These are phyloP conservation scores for Macquaria ambigua DNA, from an alignment of 2,113 vertebrate species.

Conservation along the genomic window DNA sequence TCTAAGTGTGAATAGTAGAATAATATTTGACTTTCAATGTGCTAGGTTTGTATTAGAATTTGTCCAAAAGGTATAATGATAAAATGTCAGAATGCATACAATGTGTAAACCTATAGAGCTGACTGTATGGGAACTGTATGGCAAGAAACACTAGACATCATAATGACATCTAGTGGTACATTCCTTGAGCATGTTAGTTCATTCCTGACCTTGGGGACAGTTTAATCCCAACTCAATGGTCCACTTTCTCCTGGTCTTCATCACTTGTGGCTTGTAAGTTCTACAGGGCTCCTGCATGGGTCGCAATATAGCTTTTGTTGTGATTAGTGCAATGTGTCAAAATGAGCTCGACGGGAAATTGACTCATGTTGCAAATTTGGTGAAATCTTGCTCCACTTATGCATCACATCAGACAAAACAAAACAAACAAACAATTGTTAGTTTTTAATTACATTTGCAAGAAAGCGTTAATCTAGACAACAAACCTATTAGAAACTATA, in stretches of 20 bases:
- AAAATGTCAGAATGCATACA: no score
- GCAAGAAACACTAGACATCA: no score
- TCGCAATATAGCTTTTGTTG: no score
- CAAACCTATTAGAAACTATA: no score
- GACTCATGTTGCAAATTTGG: no score
- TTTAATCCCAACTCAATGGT: neutral
- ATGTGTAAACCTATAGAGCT: neutral
- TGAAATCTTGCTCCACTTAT: neutral
- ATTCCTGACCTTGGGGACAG: neutral
- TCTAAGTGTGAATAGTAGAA: neutral
- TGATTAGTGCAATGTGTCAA: no score
- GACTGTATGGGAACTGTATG: neutral
- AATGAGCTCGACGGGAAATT: no score
- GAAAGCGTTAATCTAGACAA: neutral
- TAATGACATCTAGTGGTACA: neutral
- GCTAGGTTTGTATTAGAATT: neutral
- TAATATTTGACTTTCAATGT: neutral
- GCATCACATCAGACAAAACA: neutral
- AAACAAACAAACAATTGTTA: neutral
- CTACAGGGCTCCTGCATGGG: no score
- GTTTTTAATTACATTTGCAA: neutral
- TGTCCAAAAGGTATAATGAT: no score
- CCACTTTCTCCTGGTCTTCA: neutral
- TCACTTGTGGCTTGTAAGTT: no score
- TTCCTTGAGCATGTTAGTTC: no score